Percentiles rank a stretch among this genome's conserved stretches.
Conservation (phyloP, 2,113 vertebrate genomes). For the Gobio gobio region DNA sequence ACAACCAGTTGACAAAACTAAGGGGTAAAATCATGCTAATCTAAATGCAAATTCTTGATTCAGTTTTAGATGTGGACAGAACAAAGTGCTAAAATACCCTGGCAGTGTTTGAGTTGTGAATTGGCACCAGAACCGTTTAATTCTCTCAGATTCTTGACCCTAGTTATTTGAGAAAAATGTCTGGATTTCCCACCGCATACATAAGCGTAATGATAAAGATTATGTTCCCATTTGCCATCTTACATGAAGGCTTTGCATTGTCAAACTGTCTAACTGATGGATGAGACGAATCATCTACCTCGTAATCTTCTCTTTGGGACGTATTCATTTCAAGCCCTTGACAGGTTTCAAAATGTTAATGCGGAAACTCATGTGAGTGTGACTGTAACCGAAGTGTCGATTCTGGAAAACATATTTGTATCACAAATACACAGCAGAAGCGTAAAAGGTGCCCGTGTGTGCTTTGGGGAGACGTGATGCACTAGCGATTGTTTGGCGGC, state of each 20-base stretch:
- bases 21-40: neutral
- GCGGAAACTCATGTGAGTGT: conserved; percentile 40
- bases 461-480: conserved; percentile 34
- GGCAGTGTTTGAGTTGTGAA: neutral
- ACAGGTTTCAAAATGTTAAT: conserved; percentile 51
- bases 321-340: conserved; percentile 51
- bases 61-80: neutral
- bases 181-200: neutral
- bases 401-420: conserved; percentile 40
- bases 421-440: conserved; percentile 33
- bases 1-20: no score
- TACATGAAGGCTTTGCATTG: neutral
- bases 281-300: conserved; percentile 44
- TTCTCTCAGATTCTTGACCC: neutral
- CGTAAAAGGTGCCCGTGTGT: neutral
- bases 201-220: conserved; percentile 3
- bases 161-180: neutral
- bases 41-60: neutral
- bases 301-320: conserved; percentile 45
- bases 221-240: neutral
- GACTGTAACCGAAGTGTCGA: conserved; percentile 47
- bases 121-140: neutral
- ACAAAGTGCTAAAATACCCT: neutral
- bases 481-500: conserved; percentile 47
- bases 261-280: neutral